Conservation (phyloP, 35 echinoderm and acorn worm species). For the Apostichopus californicus region DNA sequence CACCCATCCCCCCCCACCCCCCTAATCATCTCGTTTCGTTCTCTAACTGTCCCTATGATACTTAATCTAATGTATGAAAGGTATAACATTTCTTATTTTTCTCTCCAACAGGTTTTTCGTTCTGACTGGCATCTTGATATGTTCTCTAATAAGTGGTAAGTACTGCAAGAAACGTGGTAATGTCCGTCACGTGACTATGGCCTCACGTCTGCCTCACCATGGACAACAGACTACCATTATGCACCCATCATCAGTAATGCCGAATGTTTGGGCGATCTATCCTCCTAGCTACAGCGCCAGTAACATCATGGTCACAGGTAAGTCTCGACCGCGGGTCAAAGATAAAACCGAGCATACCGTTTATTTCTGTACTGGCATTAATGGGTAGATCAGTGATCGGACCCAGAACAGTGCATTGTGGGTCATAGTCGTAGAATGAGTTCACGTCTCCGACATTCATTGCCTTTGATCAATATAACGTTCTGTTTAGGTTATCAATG, state of each 20-base stretch:
- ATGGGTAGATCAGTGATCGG: too few relatives aligned
- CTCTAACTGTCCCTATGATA: too few relatives aligned
- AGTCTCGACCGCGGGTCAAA: not conserved
- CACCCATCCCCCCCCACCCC: too few relatives aligned
- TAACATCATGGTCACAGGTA: slow-evolving; percentile 29
- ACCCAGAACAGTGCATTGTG: too few relatives aligned
- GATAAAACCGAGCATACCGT: too few relatives aligned
- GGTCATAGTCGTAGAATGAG: too few relatives aligned
- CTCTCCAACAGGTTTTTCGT: slow-evolving; percentile 15
- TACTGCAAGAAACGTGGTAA: slow-evolving; percentile 39
- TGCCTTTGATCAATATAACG: too few relatives aligned
- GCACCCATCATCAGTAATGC: slow-evolving; percentile 19
- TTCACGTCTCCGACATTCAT: too few relatives aligned
- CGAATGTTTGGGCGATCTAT: slow-evolving; percentile 28
- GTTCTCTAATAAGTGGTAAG: slow-evolving; percentile 37
- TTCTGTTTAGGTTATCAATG: too few relatives aligned
- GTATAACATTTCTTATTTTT: not conserved
- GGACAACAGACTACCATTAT: slow-evolving; percentile 3
- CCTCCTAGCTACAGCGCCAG: slow-evolving; percentile 39
- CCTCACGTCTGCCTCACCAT: not conserved
- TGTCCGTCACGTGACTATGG: slow-evolving; percentile 25
- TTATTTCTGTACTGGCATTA: too few relatives aligned
- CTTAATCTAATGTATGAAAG: too few relatives aligned
- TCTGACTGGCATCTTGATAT: slow-evolving; percentile 16
- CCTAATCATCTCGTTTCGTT: too few relatives aligned